Percentiles rank a stretch among this genome's conserved stretches.
Evolutionary conservation across 2,797 vertebrate species (phyloP).

Genomic region (Siniperca scherzeri): DNA sequence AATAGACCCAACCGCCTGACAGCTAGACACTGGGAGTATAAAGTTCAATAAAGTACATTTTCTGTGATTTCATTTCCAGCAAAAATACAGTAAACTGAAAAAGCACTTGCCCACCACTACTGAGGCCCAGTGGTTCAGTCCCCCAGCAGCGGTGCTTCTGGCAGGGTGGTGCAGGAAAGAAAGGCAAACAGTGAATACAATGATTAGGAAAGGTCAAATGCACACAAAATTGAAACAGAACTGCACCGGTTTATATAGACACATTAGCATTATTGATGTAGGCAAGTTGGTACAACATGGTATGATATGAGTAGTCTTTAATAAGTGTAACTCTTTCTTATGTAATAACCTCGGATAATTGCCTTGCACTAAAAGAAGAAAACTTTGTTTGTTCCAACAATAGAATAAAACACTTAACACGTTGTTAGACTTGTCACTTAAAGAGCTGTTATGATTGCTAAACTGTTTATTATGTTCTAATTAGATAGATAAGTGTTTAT

Average conservation of each 20-base stretch:
- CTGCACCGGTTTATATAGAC: not conserved
- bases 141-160: not conserved
- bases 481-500: slow-evolving; percentile 10
- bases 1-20: not conserved
- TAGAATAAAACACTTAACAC: slow-evolving; percentile 1
- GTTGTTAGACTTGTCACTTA: slow-evolving; percentile 11
- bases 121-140: not conserved
- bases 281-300: not conserved
- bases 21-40: not conserved
- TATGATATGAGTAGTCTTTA: not conserved
- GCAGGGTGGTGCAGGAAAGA: not conserved
- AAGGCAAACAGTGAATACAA: slow-evolving; percentile 1
- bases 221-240: slow-evolving; percentile 2
- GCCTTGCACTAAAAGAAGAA: not conserved
- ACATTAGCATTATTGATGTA: slow-evolving; percentile 4
- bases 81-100: slow-evolving; percentile 14
- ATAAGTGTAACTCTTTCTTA: not conserved
- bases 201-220: slow-evolving; percentile 1
- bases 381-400: not conserved
- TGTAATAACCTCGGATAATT: slow-evolving; percentile 1
- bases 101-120: not conserved
- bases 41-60: slow-evolving; percentile 1
- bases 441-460: slow-evolving; percentile 19
- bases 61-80: not conserved
- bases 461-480: slow-evolving; percentile 7